These are phyloP conservation scores for Philereme transversata DNA, from an alignment of 2,888 invertebrate genomes.

Conservation along the genomic window DNA sequence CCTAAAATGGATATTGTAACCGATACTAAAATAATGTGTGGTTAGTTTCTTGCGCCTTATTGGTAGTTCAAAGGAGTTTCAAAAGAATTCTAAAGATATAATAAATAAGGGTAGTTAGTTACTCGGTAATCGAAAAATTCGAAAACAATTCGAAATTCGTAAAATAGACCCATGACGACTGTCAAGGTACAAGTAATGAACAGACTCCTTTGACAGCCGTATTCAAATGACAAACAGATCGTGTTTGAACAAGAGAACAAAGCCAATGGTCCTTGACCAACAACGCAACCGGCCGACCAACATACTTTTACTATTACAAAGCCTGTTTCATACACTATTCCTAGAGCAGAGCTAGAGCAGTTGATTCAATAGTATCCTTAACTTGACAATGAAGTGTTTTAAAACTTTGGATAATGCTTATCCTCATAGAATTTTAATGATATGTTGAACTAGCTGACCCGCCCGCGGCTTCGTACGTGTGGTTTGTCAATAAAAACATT, in stretches of 20 bases:
- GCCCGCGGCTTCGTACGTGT: no score
- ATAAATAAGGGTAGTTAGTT: neutral
- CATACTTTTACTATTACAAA: slow-evolving; percentile 68
- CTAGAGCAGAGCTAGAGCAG: slow-evolving; percentile 28
- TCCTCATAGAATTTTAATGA: no score
- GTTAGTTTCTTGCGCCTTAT: no score
- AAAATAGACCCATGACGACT: neutral
- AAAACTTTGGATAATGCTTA: neutral
- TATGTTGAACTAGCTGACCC: no score
- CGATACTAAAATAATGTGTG: no score
- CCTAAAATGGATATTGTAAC: no score
- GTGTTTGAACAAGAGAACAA: slow-evolving; percentile 54
- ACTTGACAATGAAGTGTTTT: slow-evolving; percentile 24
- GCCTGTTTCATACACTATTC: slow-evolving; percentile 47
- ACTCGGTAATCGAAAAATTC: neutral
- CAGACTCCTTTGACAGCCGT: slow-evolving; percentile 24
- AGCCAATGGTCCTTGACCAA: slow-evolving; percentile 71
- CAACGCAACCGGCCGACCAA: slow-evolving; percentile 51
- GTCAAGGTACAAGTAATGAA: slow-evolving; percentile 15
- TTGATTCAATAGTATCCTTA: slow-evolving; percentile 40
- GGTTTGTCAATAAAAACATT: neutral
- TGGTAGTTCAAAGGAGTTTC: neutral
- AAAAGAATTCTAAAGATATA: neutral
- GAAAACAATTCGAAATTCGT: no score
- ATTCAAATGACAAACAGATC: slow-evolving; percentile 45